These are phyloP conservation scores for Eurystomus glaucurus DNA, from an alignment of 2,797 vertebrate species.

Conservation along the genomic window DNA sequence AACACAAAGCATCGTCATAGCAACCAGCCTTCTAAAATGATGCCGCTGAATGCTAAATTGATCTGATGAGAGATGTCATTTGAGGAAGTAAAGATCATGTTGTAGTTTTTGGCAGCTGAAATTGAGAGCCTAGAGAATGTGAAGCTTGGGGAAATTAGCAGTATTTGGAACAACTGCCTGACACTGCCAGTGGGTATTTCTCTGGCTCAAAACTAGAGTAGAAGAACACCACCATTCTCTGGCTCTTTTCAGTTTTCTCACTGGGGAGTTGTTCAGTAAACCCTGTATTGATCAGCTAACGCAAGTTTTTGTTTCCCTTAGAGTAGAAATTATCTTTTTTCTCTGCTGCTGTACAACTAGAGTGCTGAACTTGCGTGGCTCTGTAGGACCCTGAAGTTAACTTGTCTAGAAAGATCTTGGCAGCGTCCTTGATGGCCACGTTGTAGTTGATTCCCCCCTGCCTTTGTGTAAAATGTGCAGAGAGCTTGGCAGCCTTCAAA, in stretches of 20 bases:
- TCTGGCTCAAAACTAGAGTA: not conserved
- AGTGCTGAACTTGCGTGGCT: not conserved
- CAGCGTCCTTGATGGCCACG: not conserved
- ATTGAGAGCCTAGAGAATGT: conserved; percentile 16
- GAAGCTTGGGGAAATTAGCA: not conserved
- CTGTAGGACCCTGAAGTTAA: not conserved
- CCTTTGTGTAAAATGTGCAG: not conserved
- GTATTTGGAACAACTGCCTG: conserved; percentile 10
- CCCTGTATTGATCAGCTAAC: not conserved
- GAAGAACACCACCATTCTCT: not conserved
- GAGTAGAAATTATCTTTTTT: not conserved
- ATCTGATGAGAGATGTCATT: conserved; percentile 60
- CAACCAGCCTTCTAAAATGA: conserved; percentile 39
- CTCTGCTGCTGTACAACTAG: not conserved
- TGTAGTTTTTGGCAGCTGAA: conserved; percentile 43
- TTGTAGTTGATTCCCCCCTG: not conserved
- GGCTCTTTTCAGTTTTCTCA: not conserved
- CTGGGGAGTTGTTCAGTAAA: not conserved
- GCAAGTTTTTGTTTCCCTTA: not conserved
- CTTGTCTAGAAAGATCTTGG: not conserved
- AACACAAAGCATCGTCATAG: conserved; percentile 44
- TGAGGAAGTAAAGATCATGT: not conserved
- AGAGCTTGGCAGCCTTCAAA: not conserved
- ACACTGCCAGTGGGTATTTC: not conserved
- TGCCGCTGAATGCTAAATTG: conserved; percentile 48